Percentiles rank a stretch among this genome's conserved stretches.
These are phyloP conservation scores for Pogoniulus pusillus DNA, from an alignment of 2,797 vertebrate genomes.

Conservation along the genomic window DNA sequence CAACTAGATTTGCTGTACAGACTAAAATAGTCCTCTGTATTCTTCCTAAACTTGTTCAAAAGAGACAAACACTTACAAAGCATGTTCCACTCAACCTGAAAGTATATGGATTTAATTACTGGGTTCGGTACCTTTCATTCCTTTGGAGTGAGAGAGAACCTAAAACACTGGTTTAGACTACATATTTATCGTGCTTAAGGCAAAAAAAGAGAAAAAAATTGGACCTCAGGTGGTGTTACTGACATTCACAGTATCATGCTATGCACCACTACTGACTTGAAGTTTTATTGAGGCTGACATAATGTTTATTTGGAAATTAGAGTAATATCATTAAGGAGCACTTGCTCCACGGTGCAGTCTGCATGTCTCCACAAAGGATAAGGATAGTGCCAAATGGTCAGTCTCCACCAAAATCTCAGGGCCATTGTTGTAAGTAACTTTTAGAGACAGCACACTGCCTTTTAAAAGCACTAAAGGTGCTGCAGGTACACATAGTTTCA, in stretches of 20 bases:
- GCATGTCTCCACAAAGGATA: not conserved
- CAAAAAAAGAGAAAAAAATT: not conserved
- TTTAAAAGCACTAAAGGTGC: not conserved
- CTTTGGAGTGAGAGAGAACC: not conserved
- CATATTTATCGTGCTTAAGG: accelerated
- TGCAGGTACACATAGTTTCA: not conserved
- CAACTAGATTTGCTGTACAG: not conserved
- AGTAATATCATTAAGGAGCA: not conserved
- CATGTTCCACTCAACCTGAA: not conserved
- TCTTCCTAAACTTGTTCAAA: not conserved
- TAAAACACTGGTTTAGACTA: not conserved
- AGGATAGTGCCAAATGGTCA: not conserved
- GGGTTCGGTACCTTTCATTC: not conserved
- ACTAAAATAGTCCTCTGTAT: not conserved
- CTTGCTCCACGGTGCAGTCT: not conserved
- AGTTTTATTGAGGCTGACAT: not conserved
- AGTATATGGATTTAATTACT: accelerated
- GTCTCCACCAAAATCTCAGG: not conserved
- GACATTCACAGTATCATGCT: not conserved
- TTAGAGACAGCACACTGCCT: not conserved
- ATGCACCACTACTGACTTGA: not conserved
- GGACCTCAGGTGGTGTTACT: not conserved
- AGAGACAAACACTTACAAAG: not conserved
- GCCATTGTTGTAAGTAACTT: not conserved
- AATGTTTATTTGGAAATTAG: not conserved